Evolutionary conservation across 2,888 invertebrate species (phyloP), one percentile per base, ranked within the genome.

Genomic region (Horisme vitalbata): DNA sequence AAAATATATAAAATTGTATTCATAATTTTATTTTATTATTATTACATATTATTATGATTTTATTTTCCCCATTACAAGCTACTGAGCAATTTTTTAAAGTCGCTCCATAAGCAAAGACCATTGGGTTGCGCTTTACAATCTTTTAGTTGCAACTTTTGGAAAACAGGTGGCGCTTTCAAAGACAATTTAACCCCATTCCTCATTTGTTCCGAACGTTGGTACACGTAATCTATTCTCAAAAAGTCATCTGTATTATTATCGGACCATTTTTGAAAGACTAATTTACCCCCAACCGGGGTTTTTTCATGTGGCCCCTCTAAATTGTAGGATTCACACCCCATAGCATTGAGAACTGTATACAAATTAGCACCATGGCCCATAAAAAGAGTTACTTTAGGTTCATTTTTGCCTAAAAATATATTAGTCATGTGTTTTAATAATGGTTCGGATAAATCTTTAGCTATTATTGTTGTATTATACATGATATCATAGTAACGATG

Each of bases 331-430:
- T 72, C 74, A 27, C 87, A 75, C 12, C 57, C 45, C 55, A 89
- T 60, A 5, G 72, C 63, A 2, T 69, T 78, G 1, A 86, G 46
- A 0, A 87, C 27, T 0, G 85, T 83, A 26, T 78, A 80, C 2
- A 87, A 64, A 47, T 88, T 89, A 1, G 83, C 79, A 61, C 87
- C 87, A 48, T 89, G 88, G 0, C 85, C 88, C 80, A 86, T 83
- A 0, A 89, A 49, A 7, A 87, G 55, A 0, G 65, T 57, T 0
- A 83, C 63, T 63, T 75, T 83, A 2, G 75, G 65, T 6, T 59
- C 34, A 9, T 52, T 33, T 14, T 70, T 36, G n/a, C 18, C 63
- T 2, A 77, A 36, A 34, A 86, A 72, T 8, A 79, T 60, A 2
- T 70, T 56, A 1, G 59, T 60, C 36, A 89, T 71, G 50, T 72